Evolutionary conservation across 2,888 invertebrate genomes (phyloP).

Genomic region (Erpobdella octoculata): DNA sequence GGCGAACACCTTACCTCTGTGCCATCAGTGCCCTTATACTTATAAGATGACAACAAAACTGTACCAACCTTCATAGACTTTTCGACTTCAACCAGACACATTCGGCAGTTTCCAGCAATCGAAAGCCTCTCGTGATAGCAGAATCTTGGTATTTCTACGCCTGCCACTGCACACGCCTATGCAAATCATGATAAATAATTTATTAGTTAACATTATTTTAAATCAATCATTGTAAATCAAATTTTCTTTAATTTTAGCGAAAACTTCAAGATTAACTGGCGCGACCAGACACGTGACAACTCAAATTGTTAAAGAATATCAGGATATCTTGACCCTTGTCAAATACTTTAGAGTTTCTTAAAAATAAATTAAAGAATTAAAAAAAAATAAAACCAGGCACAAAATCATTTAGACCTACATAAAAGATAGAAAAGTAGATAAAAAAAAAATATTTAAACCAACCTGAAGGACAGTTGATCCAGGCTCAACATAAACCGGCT

Average conservation of each 20-base stretch:
- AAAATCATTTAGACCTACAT: no score
- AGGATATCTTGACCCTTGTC: no score
- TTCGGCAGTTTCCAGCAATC: constrained; percentile 96
- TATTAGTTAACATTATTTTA: no score
- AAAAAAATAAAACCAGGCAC: no score
- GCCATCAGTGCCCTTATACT: no score
- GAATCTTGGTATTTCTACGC: constrained; percentile 95
- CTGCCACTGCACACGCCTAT: constrained; percentile 84
- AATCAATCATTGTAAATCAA: no score
- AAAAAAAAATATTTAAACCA: constrained; percentile 35
- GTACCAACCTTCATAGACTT: constrained; percentile 73
- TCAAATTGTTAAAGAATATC: background rate
- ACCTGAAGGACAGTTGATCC: constrained; percentile 95
- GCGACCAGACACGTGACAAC: background rate
- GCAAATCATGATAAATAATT: background rate
- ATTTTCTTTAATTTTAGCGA: background rate
- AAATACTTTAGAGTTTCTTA: no score
- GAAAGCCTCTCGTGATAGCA: constrained; percentile 98
- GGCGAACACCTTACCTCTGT: no score
- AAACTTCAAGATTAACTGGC: background rate
- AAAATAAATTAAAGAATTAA: no score
- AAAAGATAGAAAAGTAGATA: background rate
- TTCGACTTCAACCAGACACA: constrained; percentile 99
- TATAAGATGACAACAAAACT: background rate
- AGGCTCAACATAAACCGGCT: constrained; percentile 82